Evolutionary conservation across 2,888 invertebrate species (phyloP).

Genomic region (Carcina quercana): DNA sequence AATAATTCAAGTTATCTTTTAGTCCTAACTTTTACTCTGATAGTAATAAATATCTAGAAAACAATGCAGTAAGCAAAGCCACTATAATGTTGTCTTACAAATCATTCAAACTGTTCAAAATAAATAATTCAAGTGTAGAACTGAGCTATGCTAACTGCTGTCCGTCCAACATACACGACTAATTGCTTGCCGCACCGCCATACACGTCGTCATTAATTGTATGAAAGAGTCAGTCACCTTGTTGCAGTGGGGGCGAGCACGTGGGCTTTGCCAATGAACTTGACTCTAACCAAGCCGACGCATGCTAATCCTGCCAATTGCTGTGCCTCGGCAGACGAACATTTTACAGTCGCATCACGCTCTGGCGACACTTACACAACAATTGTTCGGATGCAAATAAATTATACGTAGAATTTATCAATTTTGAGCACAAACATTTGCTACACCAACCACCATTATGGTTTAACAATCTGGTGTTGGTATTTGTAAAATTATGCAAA

Average conservation of each 20-base stretch:
- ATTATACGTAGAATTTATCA: no score
- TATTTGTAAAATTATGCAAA: no score
- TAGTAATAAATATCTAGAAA: not conserved
- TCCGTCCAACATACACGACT: conserved; percentile 23
- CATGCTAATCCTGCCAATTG: conserved; percentile 41
- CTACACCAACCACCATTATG: no score
- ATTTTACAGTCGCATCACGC: not conserved
- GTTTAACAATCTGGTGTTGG: no score
- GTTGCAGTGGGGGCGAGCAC: conserved; percentile 46
- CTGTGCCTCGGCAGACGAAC: conserved; percentile 1
- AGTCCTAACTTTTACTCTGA: not conserved
- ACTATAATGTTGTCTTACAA: no score
- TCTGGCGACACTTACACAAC: no score
- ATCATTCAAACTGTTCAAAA: no score
- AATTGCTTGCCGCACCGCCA: conserved; percentile 45
- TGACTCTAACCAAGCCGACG: conserved; percentile 38
- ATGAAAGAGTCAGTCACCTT: conserved; percentile 57
- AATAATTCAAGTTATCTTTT: no score
- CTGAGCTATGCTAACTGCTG: not conserved
- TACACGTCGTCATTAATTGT: conserved; percentile 41
- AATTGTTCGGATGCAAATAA: no score
- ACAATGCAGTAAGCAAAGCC: no score
- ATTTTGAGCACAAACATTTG: no score
- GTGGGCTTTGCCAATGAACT: conserved; percentile 68
- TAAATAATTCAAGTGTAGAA: no score